phyloP scores from a whole-genome alignment of 2,888 invertebrate genomes.

The Teleogryllus oceanicus region DNA sequence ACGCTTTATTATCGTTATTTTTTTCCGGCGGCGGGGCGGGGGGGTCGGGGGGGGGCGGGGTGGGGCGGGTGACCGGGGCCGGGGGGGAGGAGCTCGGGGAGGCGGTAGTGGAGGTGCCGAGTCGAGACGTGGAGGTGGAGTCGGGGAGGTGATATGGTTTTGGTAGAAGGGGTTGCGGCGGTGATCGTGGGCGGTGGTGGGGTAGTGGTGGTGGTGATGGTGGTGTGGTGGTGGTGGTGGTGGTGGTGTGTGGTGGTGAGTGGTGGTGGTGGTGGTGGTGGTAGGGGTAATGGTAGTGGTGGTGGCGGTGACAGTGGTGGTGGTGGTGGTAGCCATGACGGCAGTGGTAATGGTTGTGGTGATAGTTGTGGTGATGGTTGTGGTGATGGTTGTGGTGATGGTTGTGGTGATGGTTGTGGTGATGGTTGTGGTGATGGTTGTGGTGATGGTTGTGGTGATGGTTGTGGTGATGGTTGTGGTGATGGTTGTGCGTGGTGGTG shows the following conservation, averaged over 20 bases:
- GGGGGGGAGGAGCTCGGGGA: not conserved
- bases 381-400: too few species aligned
- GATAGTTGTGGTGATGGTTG: not conserved
- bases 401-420: not conserved
- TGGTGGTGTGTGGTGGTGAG: too few species aligned
- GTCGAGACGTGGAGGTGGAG: not conserved
- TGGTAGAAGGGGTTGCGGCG: not conserved
- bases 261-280: too few species aligned
- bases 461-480: not conserved
- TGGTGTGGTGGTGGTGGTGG: not conserved
- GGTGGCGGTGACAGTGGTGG: too few species aligned
- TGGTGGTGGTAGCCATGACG: too few species aligned
- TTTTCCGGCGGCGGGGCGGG: not conserved
- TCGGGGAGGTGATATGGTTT: too few species aligned
- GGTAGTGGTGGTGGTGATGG: not conserved
- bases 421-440: not conserved
- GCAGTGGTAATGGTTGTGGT: not conserved
- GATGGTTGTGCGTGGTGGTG: not conserved
- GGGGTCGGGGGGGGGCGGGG: too few species aligned
- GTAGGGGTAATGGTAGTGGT: too few species aligned
- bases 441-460: not conserved
- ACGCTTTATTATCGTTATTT: conserved; percentile 18
- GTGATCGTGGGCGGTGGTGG: not conserved
- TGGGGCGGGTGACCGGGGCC: too few species aligned
- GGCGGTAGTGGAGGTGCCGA: not conserved